Evolutionary conservation across 2,888 invertebrate genomes (phyloP), one percentile per base, ranked within the genome.

Genomic region (Lycia hirtaria): DNA sequence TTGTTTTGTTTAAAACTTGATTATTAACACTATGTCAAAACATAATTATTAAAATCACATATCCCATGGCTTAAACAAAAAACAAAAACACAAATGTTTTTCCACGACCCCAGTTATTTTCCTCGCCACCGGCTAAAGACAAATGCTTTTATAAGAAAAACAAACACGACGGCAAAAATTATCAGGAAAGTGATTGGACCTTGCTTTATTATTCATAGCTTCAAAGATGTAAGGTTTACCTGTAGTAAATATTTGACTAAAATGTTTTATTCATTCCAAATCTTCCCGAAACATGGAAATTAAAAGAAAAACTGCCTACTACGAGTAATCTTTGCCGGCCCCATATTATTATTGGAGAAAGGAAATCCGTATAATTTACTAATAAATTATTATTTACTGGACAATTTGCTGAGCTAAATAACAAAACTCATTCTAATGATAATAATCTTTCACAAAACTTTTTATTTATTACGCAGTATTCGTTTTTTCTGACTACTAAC

Each of bases 241-340:
- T 72, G 71, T 70, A 64, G 50, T 63, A 71, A 78, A 78, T 75
- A 75, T 77, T 77, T 76, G 71, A 65, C 65, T 60, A 51, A 64
- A 71, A 78, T 81, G 59, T 75, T 75, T 81, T 78, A 79, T 81
- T 79, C 80, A 80, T 71, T 56, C 12, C 60, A 56, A 62, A 68
- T 67, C 60, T 64, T 67, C 67, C 52, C 56, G 60, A 58, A 58
- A 64, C 68, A 70, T 65, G 69, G 68, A 72, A 75, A 72, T 74
- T 72, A 71, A 72, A 76, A 73, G 20, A 43, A 57, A 53, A 57
- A 62, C 68, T 51, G 60, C 66, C 56, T 67, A 66, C 60, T 64
- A 61, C 65, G 73, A 65, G 19, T 17, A 70, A 68, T 68, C 60
- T 69, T 72, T 60, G 40, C 14, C 54, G 40, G 22, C 15, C 26